phyloP scores from a whole-genome alignment of 2,888 invertebrate genomes.

The Pseudanteris insignis region DNA sequence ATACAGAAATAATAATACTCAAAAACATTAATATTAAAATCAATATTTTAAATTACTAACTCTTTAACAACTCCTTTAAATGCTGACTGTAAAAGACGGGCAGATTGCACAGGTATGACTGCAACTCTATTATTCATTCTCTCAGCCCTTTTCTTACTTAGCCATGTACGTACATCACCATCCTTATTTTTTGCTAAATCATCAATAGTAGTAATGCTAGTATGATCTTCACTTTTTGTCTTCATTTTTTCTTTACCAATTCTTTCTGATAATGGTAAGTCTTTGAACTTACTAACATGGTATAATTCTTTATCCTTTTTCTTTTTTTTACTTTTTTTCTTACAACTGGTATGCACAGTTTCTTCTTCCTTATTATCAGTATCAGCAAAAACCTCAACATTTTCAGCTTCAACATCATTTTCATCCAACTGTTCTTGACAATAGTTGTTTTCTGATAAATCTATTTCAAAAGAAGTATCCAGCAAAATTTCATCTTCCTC shows the following conservation, averaged over 20 bases:
- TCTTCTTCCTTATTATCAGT: conserved; percentile 55
- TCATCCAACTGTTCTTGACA: conserved; percentile 35
- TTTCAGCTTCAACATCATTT: conserved; percentile 36
- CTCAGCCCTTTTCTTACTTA: conserved; percentile 69
- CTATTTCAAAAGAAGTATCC: conserved; percentile 48
- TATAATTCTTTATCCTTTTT: conserved; percentile 67
- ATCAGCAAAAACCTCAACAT: conserved; percentile 43
- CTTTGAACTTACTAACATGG: conserved; percentile 65
- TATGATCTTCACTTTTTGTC: conserved; percentile 45
- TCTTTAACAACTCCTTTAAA: conserved; percentile 69
- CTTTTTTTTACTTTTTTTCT: conserved; percentile 66
- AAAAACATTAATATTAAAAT: conserved; percentile 3
- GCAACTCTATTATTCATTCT: conserved; percentile 62
- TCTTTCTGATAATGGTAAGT: conserved; percentile 57
- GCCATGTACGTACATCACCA: conserved; percentile 68
- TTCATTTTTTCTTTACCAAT: conserved; percentile 56
- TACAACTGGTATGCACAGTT: conserved; percentile 55
- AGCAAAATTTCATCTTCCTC: conserved; percentile 47
- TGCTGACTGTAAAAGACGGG: conserved; percentile 68
- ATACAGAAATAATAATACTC: not conserved
- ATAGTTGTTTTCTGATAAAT: conserved; percentile 40
- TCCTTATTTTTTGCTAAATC: conserved; percentile 58
- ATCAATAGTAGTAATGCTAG: conserved; percentile 46
- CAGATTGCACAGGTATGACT: conserved; percentile 64
- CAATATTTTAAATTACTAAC: too few relatives aligned